phyloP scores from a whole-genome alignment of 2,113 vertebrate genomes.

The Pungitius pungitius region DNA sequence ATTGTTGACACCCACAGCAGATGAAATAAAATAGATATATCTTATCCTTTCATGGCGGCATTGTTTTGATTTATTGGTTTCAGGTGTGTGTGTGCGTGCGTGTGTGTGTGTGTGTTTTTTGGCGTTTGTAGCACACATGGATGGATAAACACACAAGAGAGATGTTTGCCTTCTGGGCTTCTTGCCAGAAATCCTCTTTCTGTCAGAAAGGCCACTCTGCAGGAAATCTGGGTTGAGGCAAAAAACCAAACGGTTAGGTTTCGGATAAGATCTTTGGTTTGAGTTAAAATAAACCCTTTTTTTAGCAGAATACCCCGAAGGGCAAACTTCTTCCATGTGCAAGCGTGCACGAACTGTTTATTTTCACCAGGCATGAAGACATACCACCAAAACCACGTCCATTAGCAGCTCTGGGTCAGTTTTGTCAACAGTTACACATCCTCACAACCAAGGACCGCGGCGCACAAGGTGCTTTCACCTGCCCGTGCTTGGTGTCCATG shows the following conservation, averaged over 20 bases:
- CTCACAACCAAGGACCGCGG: neutral
- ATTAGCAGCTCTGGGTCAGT: neutral
- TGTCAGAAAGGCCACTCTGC: neutral
- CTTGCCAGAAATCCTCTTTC: neutral
- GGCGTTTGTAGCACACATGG: neutral
- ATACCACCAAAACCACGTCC: neutral
- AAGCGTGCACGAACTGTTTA: neutral
- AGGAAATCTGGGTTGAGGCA: neutral
- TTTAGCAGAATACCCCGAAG: neutral
- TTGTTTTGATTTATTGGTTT: neutral
- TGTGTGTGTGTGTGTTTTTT: neutral
- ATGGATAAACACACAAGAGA: neutral
- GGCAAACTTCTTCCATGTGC: neutral
- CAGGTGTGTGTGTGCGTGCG: neutral
- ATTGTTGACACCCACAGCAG: neutral
- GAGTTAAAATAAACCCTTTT: neutral
- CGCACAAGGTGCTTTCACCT: neutral
- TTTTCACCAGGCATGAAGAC: neutral
- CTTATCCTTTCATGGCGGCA: neutral
- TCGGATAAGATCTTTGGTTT: neutral
- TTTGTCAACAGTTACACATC: neutral
- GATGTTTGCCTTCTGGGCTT: neutral
- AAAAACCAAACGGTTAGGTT: neutral
- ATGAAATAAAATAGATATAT: neutral
- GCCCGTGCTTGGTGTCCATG: too few relatives aligned